Evolutionary conservation across 2,797 vertebrate genomes (phyloP).

Genomic region (Tinamus major): DNA sequence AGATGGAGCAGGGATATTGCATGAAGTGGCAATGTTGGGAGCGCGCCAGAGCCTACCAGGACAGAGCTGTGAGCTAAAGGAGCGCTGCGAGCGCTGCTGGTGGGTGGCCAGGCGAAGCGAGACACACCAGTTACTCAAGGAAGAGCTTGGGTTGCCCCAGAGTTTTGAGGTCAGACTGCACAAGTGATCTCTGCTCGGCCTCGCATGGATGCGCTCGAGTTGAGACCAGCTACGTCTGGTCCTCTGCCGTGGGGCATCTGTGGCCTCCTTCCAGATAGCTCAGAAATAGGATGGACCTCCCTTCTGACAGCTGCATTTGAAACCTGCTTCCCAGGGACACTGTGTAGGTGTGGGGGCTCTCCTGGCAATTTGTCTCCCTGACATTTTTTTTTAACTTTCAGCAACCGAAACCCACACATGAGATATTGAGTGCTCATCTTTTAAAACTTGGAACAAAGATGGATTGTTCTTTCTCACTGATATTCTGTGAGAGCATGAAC

Average conservation of each 20-base stretch:
- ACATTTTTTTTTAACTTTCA: neutral
- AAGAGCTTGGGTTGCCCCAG: neutral
- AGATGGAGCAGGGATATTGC: conserved; percentile 50
- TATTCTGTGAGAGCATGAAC: neutral
- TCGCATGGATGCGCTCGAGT: fast-evolving
- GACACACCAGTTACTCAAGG: neutral
- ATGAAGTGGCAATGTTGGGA: neutral
- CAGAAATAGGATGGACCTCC: neutral
- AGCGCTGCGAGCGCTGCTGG: neutral
- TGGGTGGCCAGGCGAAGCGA: conserved; percentile 42
- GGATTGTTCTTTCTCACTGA: neutral
- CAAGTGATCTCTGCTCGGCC: neutral
- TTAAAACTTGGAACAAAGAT: neutral
- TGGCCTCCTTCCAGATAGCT: neutral
- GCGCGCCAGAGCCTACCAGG: conserved; percentile 5
- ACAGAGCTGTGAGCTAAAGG: neutral
- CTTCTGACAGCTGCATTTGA: neutral
- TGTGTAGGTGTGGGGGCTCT: neutral
- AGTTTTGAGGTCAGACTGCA: neutral
- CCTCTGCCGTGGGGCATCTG: fast-evolving
- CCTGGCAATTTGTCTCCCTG: neutral
- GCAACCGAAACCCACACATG: neutral
- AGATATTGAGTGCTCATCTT: neutral
- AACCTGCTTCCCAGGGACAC: fast-evolving
- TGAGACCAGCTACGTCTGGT: neutral